These are phyloP conservation scores for Aradus depressus DNA, from an alignment of 2,888 invertebrate species.

Conservation along the genomic window DNA sequence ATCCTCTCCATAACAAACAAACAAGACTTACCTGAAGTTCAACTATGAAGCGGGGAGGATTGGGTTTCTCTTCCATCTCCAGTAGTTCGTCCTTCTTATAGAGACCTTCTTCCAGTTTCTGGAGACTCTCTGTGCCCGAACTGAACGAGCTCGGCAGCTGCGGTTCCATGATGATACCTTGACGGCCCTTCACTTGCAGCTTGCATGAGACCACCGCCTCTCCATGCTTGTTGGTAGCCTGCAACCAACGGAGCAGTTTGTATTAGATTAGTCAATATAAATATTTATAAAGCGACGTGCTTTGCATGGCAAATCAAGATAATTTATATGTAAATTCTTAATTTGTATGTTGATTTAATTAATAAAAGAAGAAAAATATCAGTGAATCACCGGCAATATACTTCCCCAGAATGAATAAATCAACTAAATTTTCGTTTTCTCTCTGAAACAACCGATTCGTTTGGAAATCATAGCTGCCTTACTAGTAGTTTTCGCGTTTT, in stretches of 20 bases:
- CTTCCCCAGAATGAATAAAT: too few relatives aligned
- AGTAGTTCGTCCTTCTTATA: conserved; percentile 74
- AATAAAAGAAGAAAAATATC: too few relatives aligned
- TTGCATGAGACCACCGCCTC: conserved; percentile 82
- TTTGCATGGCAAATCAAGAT: too few relatives aligned
- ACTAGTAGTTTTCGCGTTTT: too few relatives aligned
- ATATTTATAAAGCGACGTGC: too few relatives aligned
- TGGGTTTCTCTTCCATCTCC: conserved; percentile 70
- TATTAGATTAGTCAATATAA: too few relatives aligned
- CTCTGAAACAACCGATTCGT: too few relatives aligned
- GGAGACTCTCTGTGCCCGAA: conserved; percentile 78
- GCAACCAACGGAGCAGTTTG: not conserved
- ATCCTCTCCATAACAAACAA: not conserved
- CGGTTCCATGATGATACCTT: conserved; percentile 80
- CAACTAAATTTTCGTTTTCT: too few relatives aligned
- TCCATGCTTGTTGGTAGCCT: conserved; percentile 78
- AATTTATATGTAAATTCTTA: too few relatives aligned
- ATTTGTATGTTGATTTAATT: too few relatives aligned
- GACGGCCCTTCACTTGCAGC: conserved; percentile 73
- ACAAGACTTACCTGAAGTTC: conserved; percentile 53
- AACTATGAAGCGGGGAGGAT: conserved; percentile 74
- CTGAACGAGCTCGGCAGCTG: conserved; percentile 79
- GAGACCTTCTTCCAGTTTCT: conserved; percentile 78
- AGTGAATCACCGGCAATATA: too few relatives aligned
- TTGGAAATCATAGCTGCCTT: too few relatives aligned